A percentile compares a stretch with the other conserved stretches of the same genome.
These are phyloP conservation scores for Pygathrix nemaeus DNA, from an alignment of 2,113 vertebrate genomes.

Conservation along the genomic window DNA sequence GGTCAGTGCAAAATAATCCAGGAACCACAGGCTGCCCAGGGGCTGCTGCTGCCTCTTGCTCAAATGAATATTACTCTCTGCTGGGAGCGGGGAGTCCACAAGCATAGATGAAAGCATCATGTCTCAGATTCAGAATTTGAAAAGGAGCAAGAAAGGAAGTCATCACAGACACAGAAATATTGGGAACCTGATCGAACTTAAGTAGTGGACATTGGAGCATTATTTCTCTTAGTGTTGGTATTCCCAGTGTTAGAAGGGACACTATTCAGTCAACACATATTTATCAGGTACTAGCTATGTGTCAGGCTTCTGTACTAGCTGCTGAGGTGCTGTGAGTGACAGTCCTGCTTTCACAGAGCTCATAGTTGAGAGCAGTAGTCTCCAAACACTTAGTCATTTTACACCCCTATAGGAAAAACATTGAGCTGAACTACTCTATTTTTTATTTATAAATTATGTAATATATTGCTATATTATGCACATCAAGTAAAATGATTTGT, in stretches of 20 bases:
- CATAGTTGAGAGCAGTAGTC: too few species aligned
- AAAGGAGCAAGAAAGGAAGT: not conserved
- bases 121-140: not conserved
- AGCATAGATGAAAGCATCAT: not conserved
- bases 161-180: not conserved
- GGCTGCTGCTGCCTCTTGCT: not conserved
- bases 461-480: not conserved
- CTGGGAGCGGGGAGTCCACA: not conserved
- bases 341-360: not conserved
- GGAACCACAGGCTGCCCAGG: not conserved
- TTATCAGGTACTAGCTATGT: not conserved
- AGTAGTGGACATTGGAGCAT: not conserved
- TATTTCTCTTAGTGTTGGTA: not conserved
- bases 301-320: not conserved
- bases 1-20: not conserved
- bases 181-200: not conserved
- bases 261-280: not conserved
- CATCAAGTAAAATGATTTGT: not conserved
- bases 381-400: not conserved
- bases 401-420: not conserved
- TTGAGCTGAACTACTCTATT: not conserved
- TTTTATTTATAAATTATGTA: constrained; percentile 6
- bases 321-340: not conserved
- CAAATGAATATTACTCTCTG: not conserved
- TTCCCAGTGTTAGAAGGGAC: not conserved